A percentile compares a stretch with the other conserved stretches of the same genome.
phyloP scores from a whole-genome alignment of 2,113 vertebrate genomes.

The Coregonus clupeaformis region DNA sequence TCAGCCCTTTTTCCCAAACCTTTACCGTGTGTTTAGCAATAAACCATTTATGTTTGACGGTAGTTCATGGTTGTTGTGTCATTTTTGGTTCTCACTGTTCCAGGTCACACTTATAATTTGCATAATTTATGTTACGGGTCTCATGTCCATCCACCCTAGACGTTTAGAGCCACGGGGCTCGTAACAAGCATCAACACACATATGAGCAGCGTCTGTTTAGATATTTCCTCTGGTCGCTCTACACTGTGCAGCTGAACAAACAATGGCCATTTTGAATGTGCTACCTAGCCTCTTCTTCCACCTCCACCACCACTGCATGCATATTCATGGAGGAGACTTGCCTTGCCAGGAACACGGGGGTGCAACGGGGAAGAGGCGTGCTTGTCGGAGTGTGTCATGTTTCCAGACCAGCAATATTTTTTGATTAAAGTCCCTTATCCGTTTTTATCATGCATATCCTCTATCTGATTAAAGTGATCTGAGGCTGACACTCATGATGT shows the following conservation, averaged over 20 bases:
- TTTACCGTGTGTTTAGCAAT: too few relatives aligned
- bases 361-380: conserved; percentile 87
- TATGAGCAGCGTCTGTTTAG: conserved; percentile 1
- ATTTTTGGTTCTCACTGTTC: too few relatives aligned
- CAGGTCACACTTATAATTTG: too few relatives aligned
- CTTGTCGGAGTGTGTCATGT: conserved; percentile 96
- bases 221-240: conserved; percentile 35
- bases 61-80: too few relatives aligned
- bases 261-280: conserved; percentile 91
- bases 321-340: conserved; percentile 86
- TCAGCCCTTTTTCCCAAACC: too few relatives aligned
- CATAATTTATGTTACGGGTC: too few relatives aligned
- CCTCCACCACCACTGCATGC: conserved; percentile 66
- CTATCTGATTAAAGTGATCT: conserved; percentile 99
- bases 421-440: conserved; percentile 99
- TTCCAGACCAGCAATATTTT: conserved; percentile 99
- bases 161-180: too few relatives aligned
- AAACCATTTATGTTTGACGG: too few relatives aligned
- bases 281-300: conserved; percentile 72
- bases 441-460: conserved; percentile 99
- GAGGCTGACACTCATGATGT: conserved; percentile 99
- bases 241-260: conserved; percentile 61
- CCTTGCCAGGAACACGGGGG: conserved; percentile 84
- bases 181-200: too few relatives aligned
- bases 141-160: too few relatives aligned